A percentile compares a stretch with the other conserved stretches of the same genome.
phyloP scores from a whole-genome alignment of 2,113 vertebrate species.

The Carassius auratus region DNA sequence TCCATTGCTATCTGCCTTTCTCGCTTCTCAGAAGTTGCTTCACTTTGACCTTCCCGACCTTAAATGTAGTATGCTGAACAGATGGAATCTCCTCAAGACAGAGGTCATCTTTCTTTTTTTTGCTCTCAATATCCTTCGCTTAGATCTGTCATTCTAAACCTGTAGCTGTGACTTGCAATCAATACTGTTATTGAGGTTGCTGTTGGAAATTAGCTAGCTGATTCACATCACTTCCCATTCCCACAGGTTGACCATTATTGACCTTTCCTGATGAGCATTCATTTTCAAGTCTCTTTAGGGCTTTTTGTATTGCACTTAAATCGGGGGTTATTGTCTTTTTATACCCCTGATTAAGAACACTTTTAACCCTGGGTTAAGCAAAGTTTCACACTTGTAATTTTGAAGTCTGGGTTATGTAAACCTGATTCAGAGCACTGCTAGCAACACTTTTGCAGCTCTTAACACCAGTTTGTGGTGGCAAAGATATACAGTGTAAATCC shows the following conservation, averaged over 20 bases:
- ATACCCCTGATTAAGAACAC: neutral
- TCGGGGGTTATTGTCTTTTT: neutral
- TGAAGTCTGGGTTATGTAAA: neutral
- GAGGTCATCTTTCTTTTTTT: constrained; percentile 2
- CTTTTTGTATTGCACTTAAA: neutral
- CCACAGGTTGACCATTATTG: neutral
- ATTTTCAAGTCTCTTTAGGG: neutral
- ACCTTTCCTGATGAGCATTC: neutral
- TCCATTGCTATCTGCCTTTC: constrained; percentile 21
- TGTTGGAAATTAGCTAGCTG: constrained; percentile 21
- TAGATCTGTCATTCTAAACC: constrained; percentile 27
- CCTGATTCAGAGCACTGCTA: neutral
- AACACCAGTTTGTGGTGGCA: neutral
- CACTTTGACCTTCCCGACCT: constrained; percentile 7
- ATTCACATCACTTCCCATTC: neutral
- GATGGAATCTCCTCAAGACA: constrained; percentile 28
- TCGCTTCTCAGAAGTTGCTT: constrained; percentile 43
- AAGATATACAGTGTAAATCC: constrained; percentile 10
- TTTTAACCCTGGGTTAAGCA: constrained; percentile 2
- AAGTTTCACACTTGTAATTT: neutral
- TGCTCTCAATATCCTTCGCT: neutral
- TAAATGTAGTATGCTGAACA: constrained; percentile 33
- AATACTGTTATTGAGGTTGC: constrained; percentile 6
- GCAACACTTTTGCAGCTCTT: neutral
- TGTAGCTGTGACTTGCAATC: constrained; percentile 12